Percentiles rank a stretch among this genome's conserved stretches.
Conservation (phyloP, 1,140 invertebrate species). For the Neodiprion lecontei region DNA sequence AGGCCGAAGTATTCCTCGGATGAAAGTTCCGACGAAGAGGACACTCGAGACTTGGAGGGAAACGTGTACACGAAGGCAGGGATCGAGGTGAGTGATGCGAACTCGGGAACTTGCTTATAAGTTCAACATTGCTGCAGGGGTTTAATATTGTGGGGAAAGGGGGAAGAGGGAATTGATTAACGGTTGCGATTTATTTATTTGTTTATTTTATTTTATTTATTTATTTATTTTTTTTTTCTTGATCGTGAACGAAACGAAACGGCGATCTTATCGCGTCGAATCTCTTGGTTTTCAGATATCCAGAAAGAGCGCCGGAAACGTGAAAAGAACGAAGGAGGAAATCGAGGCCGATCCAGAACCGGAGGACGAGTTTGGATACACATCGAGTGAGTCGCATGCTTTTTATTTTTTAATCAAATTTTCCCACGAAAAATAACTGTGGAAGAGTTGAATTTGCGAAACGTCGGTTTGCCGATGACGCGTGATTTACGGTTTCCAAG, state of each 20-base stretch:
- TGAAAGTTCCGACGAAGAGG: constrained; percentile 72
- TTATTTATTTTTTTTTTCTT: too few relatives aligned
- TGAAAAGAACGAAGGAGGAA: constrained; percentile 80
- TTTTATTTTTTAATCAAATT: too few relatives aligned
- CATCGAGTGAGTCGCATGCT: constrained; percentile 77
- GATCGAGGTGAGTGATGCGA: constrained; percentile 68
- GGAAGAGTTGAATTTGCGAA: not conserved
- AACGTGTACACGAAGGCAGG: constrained; percentile 79
- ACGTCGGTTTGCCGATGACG: too few relatives aligned
- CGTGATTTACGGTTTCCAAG: too few relatives aligned
- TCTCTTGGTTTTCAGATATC: constrained; percentile 73
- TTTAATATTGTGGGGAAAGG: too few relatives aligned
- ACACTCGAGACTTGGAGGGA: constrained; percentile 78
- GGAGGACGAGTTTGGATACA: constrained; percentile 93
- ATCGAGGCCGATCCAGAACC: constrained; percentile 79
- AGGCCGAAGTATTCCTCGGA: constrained; percentile 58
- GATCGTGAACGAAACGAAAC: too few relatives aligned
- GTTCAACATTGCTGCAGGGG: too few relatives aligned
- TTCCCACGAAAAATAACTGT: not conserved
- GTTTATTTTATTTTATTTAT: too few relatives aligned
- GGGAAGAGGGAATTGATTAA: too few relatives aligned
- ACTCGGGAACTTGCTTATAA: not conserved
- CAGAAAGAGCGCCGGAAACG: constrained; percentile 84
- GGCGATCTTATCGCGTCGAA: too few relatives aligned
- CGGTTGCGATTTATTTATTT: too few relatives aligned